These are phyloP conservation scores for Drosophila takahashii DNA, from an alignment of 1,140 invertebrate species.

Conservation along the genomic window DNA sequence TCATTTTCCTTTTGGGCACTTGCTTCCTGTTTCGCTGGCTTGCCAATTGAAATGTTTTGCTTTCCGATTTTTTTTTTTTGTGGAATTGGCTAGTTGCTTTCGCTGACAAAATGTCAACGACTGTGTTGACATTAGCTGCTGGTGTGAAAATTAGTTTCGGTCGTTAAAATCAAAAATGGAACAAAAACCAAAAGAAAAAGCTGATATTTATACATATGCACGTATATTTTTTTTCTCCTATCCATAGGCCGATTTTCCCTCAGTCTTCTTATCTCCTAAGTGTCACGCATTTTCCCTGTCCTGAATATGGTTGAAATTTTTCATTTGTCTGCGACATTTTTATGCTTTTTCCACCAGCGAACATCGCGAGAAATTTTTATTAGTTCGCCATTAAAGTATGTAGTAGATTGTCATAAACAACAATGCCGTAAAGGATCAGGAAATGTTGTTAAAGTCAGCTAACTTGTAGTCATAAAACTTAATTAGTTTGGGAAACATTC, in stretches of 20 bases:
- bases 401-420: constrained; percentile 27
- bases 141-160: constrained; percentile 45
- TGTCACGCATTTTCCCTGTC: constrained; percentile 30
- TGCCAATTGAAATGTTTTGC: constrained; percentile 41
- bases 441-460: constrained; percentile 15
- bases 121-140: constrained; percentile 35
- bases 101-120: constrained; percentile 43
- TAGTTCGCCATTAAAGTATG: constrained; percentile 51
- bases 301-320: constrained; percentile 24
- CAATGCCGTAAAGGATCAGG: constrained; percentile 39
- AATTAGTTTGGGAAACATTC: constrained; percentile 60
- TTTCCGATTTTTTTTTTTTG: background rate
- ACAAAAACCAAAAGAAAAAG: background rate
- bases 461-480: constrained; percentile 57
- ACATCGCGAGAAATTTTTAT: constrained; percentile 42
- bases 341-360: constrained; percentile 34
- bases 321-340: constrained; percentile 34
- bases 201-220: constrained; percentile 14
- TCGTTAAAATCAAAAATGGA: constrained; percentile 30
- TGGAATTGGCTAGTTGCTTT: constrained; percentile 27
- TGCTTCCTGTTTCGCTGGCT: constrained; percentile 50
- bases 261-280: constrained; percentile 26
- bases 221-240: constrained; percentile 1
- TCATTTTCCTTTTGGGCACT: constrained; percentile 34
- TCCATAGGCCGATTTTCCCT: background rate